phyloP scores from a whole-genome alignment of 2,113 vertebrate genomes.

The Trogon surrucura region DNA sequence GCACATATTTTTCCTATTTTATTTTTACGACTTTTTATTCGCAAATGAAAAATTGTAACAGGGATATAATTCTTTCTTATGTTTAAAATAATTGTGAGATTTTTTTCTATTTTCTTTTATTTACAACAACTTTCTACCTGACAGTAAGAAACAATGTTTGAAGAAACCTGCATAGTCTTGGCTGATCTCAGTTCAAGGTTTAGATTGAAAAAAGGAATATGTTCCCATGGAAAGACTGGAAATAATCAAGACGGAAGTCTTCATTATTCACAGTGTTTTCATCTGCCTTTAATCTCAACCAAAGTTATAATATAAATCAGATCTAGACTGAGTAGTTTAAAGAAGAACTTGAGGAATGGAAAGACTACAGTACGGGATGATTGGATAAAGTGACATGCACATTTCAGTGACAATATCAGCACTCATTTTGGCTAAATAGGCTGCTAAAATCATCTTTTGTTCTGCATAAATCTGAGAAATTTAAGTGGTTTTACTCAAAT shows the following conservation, averaged over 20 bases:
- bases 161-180: background rate
- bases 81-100: background rate
- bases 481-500: background rate
- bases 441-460: background rate
- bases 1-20: background rate
- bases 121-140: background rate
- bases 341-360: background rate
- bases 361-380: background rate
- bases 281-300: background rate
- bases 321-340: background rate
- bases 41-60: background rate
- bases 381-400: background rate
- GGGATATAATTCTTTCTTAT: background rate
- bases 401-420: background rate
- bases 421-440: background rate
- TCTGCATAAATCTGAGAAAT: background rate
- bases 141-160: background rate
- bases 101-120: background rate
- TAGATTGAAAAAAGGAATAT: background rate
- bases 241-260: background rate
- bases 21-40: background rate
- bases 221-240: background rate
- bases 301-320: background rate
- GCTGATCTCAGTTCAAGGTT: background rate
- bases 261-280: background rate